Evolutionary conservation across 2,797 vertebrate species (phyloP), one percentile per base, ranked within the genome.

Genomic region (Melanotaenia nigrans): DNA sequence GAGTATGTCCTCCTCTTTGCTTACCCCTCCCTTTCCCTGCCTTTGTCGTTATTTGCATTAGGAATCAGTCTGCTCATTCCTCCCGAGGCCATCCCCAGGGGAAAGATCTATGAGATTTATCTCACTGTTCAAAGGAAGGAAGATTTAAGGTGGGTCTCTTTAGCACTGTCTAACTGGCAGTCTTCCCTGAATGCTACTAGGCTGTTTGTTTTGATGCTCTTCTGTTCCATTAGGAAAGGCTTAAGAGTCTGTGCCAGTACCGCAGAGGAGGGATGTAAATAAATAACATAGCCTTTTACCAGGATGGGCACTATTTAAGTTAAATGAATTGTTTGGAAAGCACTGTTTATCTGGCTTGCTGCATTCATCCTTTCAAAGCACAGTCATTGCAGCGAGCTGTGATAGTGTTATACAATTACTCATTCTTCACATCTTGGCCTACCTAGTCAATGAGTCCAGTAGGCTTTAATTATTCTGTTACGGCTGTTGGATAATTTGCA

Each of bases 91-190:
- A 99, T 99, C 91, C 98, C 98, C 28, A 95, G 98, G 79, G 98
- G 98, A 65, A 99, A 99, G 95, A 99, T 99, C 95, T 99, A 99
- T 32, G 98, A 99, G 95, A 95, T 99, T 90, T 99, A 99, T 93
- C 96, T 99, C 91, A 97, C 97, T 2, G 94, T 97, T 90, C 98
- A 99, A 94, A 96, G 96, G 92, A 97, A 97, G 62, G 97, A 99
- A 90, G 97, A 99, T 83, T 96, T 98, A 95, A 98, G 98, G 98
- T 99, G 87, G 87, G 96, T 96, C 91, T 90, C 70, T 77, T 63
- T 80, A 81, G 79, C 70, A 65, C 84, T 76, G 78, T 42, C 65
- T 86, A 87, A 84, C 88, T 82, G 83, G 83, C 89, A 83, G 72
- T 85, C 81, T 85, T 86, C 78, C 86, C 84, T 79, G 61, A 68